Evolutionary conservation across 1,140 invertebrate genomes (phyloP), one percentile per base, ranked within the genome.

Genomic region (Galleria mellonella): DNA sequence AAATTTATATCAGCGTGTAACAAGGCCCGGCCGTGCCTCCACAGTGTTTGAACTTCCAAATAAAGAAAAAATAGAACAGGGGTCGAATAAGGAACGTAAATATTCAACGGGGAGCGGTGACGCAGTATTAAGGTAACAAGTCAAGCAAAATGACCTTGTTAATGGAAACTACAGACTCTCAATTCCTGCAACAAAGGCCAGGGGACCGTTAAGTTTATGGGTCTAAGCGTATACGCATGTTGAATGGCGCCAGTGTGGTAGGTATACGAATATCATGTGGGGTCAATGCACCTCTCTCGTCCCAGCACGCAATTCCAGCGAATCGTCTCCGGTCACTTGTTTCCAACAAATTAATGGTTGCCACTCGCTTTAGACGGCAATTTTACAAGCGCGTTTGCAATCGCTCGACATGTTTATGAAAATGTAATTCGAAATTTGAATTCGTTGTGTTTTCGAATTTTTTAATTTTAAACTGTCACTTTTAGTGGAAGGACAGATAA

Each of bases 121-220:
- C 31, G 9, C 40, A 9, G 32, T 30, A 49, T 39, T 39, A 29
- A 17, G 31, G 42, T 31, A 15, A 45, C 42, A 35, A 42, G 32
- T 51, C 49, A 15, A 38, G 40, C 36, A 38, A 48, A 48, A 45
- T 48, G 46, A 41, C 51, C 51, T 54, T 43, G 44, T 29, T 48
- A 48, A 54, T 44, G 48, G 42, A 42, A 44, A 48, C 37, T 41
- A 32, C 29, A 40, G 28, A 30, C 31, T 44, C 28, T 27, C 23
- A 8, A 23, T 37, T 2, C 12, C 13, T 12, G 28, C 31, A 41
- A 41, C 39, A 41, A 41, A 41, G 39, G 12, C 17, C 17, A 6
- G 17, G 12, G 13, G 7, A 31, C 47, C 47, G 47, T 49, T 43
- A 50, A 27, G 11, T 41, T 41, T 51, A 51, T 45, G 46, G 49